These are phyloP conservation scores for Sorex maritimensis DNA, from an alignment of 2,797 vertebrate species.

Conservation along the genomic window DNA sequence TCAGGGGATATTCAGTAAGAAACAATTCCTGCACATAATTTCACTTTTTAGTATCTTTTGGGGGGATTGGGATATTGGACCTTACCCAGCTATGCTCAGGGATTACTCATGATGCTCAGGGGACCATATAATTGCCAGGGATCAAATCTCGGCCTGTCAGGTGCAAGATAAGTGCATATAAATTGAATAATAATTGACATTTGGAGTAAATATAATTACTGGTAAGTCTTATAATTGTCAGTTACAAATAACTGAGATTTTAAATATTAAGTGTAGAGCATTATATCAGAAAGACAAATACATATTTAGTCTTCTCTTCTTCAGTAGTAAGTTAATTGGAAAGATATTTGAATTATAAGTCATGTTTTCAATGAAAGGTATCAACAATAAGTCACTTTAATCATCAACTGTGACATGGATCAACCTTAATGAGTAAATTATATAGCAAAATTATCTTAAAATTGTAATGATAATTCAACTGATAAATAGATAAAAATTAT, in stretches of 20 bases:
- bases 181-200: not conserved
- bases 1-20: not conserved
- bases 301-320: not conserved
- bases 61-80: no score
- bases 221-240: not conserved
- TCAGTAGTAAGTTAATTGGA: constrained; percentile 11
- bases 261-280: constrained; percentile 14
- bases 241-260: not conserved
- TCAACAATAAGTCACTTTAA: constrained; percentile 43
- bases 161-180: not conserved
- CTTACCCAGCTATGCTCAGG: no score
- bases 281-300: not conserved
- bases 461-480: not conserved
- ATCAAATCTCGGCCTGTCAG: no score
- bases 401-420: constrained; percentile 8
- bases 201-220: constrained; percentile 28
- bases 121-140: no score
- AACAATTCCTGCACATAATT: not conserved
- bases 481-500: constrained; percentile 17
- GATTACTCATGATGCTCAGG: no score
- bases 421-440: constrained; percentile 51
- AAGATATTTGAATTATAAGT: constrained; percentile 10
- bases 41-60: not conserved
- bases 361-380: not conserved
- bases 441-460: not conserved